Conservation (phyloP, 92 coral and sea anemone genomes). For the Actinostola sp. region DNA sequence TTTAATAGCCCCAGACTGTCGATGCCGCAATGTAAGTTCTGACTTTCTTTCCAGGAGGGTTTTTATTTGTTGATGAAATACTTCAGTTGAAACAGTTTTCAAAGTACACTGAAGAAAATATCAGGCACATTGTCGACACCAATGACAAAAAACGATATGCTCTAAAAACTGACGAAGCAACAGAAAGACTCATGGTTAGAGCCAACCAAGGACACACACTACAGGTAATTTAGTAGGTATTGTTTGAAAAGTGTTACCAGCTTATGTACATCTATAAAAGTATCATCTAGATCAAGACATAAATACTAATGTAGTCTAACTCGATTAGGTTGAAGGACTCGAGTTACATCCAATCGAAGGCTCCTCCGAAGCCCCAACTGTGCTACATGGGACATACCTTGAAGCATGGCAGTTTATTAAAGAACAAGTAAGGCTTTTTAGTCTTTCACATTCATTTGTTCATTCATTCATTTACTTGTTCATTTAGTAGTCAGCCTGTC, state of each 20-base stretch:
- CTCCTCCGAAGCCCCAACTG: slow-evolving; percentile 56
- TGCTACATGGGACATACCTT: slow-evolving; percentile 78
- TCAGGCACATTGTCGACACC: slow-evolving; percentile 59
- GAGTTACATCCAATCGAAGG: slow-evolving; percentile 66
- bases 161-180: slow-evolving; percentile 55
- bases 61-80: slow-evolving; percentile 74
- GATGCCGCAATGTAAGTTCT: too few species aligned
- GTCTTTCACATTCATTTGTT: background rate
- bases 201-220: slow-evolving; percentile 85
- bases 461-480: too few species aligned
- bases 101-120: slow-evolving; percentile 53
- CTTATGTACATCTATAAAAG: too few species aligned
- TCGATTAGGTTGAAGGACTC: slow-evolving; percentile 62
- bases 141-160: slow-evolving; percentile 83
- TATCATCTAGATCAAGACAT: too few species aligned
- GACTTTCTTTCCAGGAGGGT: slow-evolving; percentile 46
- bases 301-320: too few species aligned
- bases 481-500: too few species aligned
- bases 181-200: slow-evolving; percentile 65
- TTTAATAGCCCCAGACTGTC: too few species aligned
- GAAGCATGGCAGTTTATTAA: slow-evolving; percentile 74
- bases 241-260: background rate
- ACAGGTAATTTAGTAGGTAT: slow-evolving; percentile 47
- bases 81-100: slow-evolving; percentile 63
- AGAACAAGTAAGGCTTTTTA: slow-evolving; percentile 36